Conservation (phyloP, 2,113 vertebrate species). For the Willisornis vidua region DNA sequence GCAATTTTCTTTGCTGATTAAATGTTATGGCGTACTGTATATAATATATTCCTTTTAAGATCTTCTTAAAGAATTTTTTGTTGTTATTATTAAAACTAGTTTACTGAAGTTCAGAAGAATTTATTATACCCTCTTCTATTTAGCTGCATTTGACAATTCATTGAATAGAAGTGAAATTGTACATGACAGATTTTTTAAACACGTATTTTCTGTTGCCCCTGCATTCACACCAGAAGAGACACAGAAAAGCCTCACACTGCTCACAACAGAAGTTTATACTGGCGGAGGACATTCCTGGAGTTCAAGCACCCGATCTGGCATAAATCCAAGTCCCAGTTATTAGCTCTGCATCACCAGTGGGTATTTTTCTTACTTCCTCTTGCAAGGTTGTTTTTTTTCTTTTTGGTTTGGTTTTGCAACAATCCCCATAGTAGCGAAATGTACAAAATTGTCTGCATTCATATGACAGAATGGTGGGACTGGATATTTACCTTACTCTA, state of each 20-base stretch:
- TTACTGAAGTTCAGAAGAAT: neutral
- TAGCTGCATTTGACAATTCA: neutral
- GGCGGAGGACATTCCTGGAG: slow-evolving; percentile 48
- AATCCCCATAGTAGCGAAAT: neutral
- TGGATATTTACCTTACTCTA: neutral
- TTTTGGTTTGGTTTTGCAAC: neutral
- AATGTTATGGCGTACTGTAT: neutral
- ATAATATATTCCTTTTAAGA: neutral
- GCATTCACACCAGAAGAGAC: neutral
- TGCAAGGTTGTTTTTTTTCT: neutral
- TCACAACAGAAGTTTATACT: slow-evolving; percentile 40
- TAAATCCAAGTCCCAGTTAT: neutral
- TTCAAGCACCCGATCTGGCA: slow-evolving; percentile 16
- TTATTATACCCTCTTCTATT: neutral
- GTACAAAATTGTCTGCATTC: neutral
- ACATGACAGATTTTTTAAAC: neutral
- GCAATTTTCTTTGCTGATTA: slow-evolving; percentile 2
- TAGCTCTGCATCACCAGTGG: neutral
- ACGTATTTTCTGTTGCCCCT: neutral
- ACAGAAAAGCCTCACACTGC: neutral
- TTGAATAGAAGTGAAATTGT: neutral
- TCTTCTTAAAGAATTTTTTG: neutral
- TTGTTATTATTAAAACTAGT: neutral
- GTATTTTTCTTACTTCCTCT: slow-evolving; percentile 12
- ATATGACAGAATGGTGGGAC: neutral